A percentile compares a stretch with the other conserved stretches of the same genome.
Evolutionary conservation across 2,888 invertebrate species (phyloP).

Genomic region (Idaea dimidiata): DNA sequence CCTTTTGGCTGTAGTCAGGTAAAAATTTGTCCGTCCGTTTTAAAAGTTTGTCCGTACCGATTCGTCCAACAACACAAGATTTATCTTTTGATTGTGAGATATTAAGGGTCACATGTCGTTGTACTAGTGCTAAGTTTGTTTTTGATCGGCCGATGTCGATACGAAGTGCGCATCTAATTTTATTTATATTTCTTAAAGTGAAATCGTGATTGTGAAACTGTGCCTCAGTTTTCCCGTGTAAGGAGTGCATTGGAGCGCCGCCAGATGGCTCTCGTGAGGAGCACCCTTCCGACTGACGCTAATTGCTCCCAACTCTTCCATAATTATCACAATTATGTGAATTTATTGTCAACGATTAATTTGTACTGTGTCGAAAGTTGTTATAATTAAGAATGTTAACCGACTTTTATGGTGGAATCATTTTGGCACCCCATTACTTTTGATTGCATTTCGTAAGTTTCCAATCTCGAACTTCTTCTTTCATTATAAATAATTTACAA

Average conservation of each 20-base stretch:
- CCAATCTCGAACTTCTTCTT: no score
- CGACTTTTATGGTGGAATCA: neutral
- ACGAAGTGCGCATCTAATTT: constrained; percentile 12
- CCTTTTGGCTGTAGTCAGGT: no score
- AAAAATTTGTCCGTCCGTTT: no score
- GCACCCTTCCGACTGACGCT: constrained; percentile 68
- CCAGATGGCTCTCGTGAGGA: constrained; percentile 71
- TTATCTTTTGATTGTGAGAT: no score
- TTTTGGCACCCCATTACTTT: constrained; percentile 1
- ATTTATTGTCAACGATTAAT: constrained; percentile 51
- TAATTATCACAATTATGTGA: constrained; percentile 64
- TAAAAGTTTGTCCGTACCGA: no score
- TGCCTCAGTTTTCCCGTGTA: constrained; percentile 40
- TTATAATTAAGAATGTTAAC: neutral
- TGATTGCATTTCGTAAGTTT: neutral
- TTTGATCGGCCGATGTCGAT: no score
- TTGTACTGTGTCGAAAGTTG: constrained; percentile 22
- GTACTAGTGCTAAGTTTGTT: no score
- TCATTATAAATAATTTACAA: no score
- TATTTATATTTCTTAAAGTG: constrained; percentile 23
- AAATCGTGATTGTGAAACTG: constrained; percentile 39
- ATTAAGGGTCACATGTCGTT: no score
- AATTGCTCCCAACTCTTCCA: constrained; percentile 74
- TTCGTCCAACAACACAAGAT: no score
- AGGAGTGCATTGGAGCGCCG: constrained; percentile 68